Evolutionary conservation across 1,140 invertebrate genomes (phyloP), one percentile per base, ranked within the genome.

Genomic region (Drosophila aff.): DNA sequence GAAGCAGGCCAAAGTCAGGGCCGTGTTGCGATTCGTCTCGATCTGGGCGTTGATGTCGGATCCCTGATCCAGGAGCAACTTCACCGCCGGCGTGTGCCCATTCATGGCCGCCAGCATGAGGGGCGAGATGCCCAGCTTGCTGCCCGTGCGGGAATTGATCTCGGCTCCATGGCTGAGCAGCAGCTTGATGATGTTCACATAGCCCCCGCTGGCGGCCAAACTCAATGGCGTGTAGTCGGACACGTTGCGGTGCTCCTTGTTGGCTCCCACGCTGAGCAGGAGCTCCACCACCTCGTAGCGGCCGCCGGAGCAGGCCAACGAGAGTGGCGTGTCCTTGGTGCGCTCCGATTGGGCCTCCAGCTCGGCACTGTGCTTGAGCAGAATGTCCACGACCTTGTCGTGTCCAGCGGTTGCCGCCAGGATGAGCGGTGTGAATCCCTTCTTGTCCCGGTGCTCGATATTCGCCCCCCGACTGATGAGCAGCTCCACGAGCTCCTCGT

Each of bases 101-200:
- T 99, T 99, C 99, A 99, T 99, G 9, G 99, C 98, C 23, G 99
- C 99, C 79, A 99, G 93, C 99, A 99, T 99, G 23, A 99, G 94
- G 4, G 99, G 99, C 1, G 99, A 99, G 82, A 99, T 99, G 52
- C 99, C 99, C 43, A 99, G 94, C 93, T 99, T 99, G 53, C 97
- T 98, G 36, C 98, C 98, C 49, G 98, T 99, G 77, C 98, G 96
- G 7, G 99, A 99, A 94, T 99, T 99, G 69, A 99, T 99, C 94
- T 99, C 99, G 47, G 99, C 99, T 36, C 97, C 97, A 91, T 97
- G 96, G 78, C 95, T 96, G 16, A 99, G 94, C 43, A 99, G 94
- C 47, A 99, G 94, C 89, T 99, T 97, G 76, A 99, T 99, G 82
- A 99, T 99, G 93, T 99, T 99, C 47, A 99, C 98, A 94, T 99